Evolutionary conservation across 2,113 vertebrate genomes (phyloP), one percentile per base, ranked within the genome.

Genomic region (Cheilinus undulatus): DNA sequence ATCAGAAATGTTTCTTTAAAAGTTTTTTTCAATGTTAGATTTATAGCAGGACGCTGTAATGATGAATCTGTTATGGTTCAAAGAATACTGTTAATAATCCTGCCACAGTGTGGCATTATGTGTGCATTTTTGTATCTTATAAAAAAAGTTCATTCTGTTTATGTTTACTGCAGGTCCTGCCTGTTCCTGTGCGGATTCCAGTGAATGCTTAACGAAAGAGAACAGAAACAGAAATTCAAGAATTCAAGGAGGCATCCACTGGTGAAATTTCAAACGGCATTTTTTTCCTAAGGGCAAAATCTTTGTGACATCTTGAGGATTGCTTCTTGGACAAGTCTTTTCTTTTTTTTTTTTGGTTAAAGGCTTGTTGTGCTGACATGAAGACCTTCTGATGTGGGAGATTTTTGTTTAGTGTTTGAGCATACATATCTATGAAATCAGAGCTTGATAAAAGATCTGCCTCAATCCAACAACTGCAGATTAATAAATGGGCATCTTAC

Each of bases 401-500:
- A 45, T 57, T 78, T 76, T 62, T 63, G 27, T 66, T 69, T 14
- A 30, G 50, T 54, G 59, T 65, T 70, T 50, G 36, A 61, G 28
- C 30, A 72, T 51, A n/a, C 38, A 81, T 53, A 85, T 88, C 88
- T 86, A 91, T 90, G 88, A 91, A 88, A 86, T 80, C 82, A 56
- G 83, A 83, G 57, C 24, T 65, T 22, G 57, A 49, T 49, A 57
- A 27, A 66, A 27, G 7, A 53, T 60, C 69, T 84, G 34, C 65
- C 75, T 70, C 52, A 56, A 20, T 66, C 67, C 34, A 46, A 70
- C 76, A 82, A 23, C 26, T 4, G 1, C 43, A 57, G 27, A 50
- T 73, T 48, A 65, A 68, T 76, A 54, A 82, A 89, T 85, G 86
- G 84, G 78, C 73, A 49, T 77, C 48, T 73, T 82, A 57, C 85